A percentile compares a stretch with the other conserved stretches of the same genome.
These are phyloP conservation scores for Chymomyza fuscimana DNA, from an alignment of 2,888 invertebrate genomes.

Conservation along the genomic window DNA sequence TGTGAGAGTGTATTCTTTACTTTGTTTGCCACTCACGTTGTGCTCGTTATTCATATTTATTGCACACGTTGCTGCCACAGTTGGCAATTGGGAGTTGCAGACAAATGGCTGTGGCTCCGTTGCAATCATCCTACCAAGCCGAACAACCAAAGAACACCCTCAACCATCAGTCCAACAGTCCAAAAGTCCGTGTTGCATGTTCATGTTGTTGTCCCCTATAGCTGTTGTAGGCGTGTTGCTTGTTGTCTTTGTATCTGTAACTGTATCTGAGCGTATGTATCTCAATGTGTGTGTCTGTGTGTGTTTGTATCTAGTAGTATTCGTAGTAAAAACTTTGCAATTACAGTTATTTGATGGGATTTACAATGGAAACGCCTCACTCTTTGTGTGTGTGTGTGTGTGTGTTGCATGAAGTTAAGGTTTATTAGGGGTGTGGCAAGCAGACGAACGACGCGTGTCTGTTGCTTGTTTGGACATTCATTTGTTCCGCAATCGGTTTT, in stretches of 20 bases:
- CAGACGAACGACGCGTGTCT: background rate
- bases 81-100: constrained; percentile 40
- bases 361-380: constrained; percentile 49
- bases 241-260: constrained; percentile 39
- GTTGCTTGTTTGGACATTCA: constrained; percentile 61
- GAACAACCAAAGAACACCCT: background rate
- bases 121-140: background rate
- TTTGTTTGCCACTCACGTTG: constrained; percentile 74
- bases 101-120: constrained; percentile 45
- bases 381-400: constrained; percentile 2
- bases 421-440: constrained; percentile 32
- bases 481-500: constrained; percentile 57
- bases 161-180: background rate
- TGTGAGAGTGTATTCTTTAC: constrained; percentile 42
- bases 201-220: constrained; percentile 38
- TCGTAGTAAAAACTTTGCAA: constrained; percentile 68
- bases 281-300: constrained; percentile 28
- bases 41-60: constrained; percentile 76
- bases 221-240: constrained; percentile 16
- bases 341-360: constrained; percentile 76
- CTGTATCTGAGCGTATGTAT: constrained; percentile 5
- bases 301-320: constrained; percentile 39
- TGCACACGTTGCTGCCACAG: constrained; percentile 62
- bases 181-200: constrained; percentile 51
- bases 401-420: background rate